Evolutionary conservation across 2,113 vertebrate species (phyloP), one percentile per base, ranked within the genome.

Genomic region (Recurvirostra avosetta): DNA sequence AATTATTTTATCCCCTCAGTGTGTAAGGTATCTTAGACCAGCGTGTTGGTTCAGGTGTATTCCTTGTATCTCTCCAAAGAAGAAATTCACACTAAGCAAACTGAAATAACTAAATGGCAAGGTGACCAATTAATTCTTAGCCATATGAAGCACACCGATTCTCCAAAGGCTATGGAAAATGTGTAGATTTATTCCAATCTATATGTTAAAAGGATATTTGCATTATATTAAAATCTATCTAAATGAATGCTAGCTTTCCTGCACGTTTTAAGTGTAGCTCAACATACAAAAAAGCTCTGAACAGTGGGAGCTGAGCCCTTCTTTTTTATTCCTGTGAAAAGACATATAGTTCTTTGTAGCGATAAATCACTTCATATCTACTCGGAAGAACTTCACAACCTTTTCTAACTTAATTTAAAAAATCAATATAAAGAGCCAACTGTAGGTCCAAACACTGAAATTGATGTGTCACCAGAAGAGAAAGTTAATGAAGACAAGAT

Each of bases 401-500:
- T 94, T 88, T 86, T 86, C 43, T 55, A 90, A 88, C 82, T 83
- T 93, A 79, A 88, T 83, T 86, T 41, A 0, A 66, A 86, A 94
- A 95, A 93, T 94, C 89, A 92, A 88, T 92, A 86, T 41, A 62
- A 83, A 90, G 59, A 94, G 27, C 30, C 67, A 92, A 47, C 25
- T 70, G n/a, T 45, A 73, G 63, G 25, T 88, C 32, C 68, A 91
- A 92, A 94, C 86, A 70, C 68, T 92, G 73, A 84, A 95, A 92
- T 36, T 66, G 82, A 83, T 88, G 49, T 86, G 79, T 73, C 79
- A 93, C 50, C 36, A 86, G 62, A 92, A 88, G 17, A 93, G 49
- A 90, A 88, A 93, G 59, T 66, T 94, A 97, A 96, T 88, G 78
- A 96, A 92, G 78, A 87, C 62, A 87, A 92, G 78, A 88, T 52